Evolutionary conservation across 2,888 invertebrate species (phyloP), one percentile per base, ranked within the genome.

Genomic region (Nomada lathburiana): DNA sequence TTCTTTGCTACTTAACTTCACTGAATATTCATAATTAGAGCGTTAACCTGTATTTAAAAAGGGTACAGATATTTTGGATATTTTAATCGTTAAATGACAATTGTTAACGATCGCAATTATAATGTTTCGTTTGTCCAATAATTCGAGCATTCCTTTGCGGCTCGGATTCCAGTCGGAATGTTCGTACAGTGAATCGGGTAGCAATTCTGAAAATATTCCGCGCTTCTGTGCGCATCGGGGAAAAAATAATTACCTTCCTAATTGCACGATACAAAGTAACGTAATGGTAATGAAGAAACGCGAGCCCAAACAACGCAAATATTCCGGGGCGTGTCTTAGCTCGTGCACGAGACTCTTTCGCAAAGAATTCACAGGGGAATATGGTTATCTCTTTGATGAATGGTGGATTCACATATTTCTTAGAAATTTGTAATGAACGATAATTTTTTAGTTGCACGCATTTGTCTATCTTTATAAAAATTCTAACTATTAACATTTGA

Each of bases 291-390:
- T 42, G n/a, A n/a, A 20, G 36, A 36, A 62, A 36, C 62, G 18
- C 13, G 20, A 36, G 7, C 36, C 36, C 7, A 36, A 42, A 62
- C 62, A 36, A n/a, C 36, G 62, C 29, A 62, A 62, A 62, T 36
- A 62, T 62, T 62, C 62, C 62, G 62, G 36, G 62, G 62, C 5
- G 62, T 62, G 62, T 62, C 62, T 36, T 11, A 62, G n/a, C 36
- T 62, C n/a, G 36, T 62, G 20, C 62, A 62, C 62, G 62, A 62
- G n/a, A n/a, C 62, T 20, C n/a, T 62, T 36, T 42, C 62, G 44
- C n/a, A 5, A 18, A 16, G 23, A 16, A 47, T 63, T 23, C 44
- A 23, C 63, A 2, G 7, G 63, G 23, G 44, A 63, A 23, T 63
- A 63, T 7, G 36, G 47, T 63, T 63, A 63, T 23, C 20, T 47